phyloP scores from a whole-genome alignment of 2,888 invertebrate species.

The Romanomermis culicivorax region DNA sequence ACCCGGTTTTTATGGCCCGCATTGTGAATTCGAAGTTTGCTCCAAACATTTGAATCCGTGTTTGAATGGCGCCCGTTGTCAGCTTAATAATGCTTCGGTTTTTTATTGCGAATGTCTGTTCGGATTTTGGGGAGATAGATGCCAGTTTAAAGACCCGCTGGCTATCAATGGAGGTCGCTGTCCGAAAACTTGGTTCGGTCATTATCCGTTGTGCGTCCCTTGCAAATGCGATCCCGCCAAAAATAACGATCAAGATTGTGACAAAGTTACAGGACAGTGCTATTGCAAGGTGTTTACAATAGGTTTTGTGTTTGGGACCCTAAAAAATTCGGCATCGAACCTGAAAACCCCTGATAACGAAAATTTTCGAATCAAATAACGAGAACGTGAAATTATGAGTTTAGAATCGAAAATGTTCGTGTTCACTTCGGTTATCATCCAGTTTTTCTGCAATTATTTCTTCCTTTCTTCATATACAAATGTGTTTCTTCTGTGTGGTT shows the following conservation, averaged over 20 bases:
- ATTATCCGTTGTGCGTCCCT: constrained; percentile 63
- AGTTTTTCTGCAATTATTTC: no score
- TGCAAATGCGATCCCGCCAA: constrained; percentile 60
- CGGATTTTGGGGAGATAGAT: constrained; percentile 37
- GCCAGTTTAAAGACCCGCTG: constrained; percentile 23
- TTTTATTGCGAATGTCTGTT: constrained; percentile 62
- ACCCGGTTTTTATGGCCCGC: no score
- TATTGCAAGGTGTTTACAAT: constrained; percentile 74
- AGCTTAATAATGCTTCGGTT: constrained; percentile 40
- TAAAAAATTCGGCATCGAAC: no score
- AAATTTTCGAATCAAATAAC: no score
- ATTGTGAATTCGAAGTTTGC: no score
- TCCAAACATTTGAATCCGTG: constrained; percentile 52
- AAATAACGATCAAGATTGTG: constrained; percentile 75
- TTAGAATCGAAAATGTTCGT: no score
- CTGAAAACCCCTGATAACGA: no score
- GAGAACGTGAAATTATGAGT: no score
- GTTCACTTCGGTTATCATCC: no score
- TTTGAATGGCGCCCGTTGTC: constrained; percentile 48
- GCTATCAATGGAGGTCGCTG: constrained; percentile 43
- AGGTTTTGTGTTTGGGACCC: no score
- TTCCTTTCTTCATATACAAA: no score
- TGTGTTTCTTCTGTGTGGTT: no score
- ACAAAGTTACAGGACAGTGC: constrained; percentile 64
- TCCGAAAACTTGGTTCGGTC: constrained; percentile 84